Conservation (phyloP, 2,113 vertebrate species). For the Heterochromis multidens region DNA sequence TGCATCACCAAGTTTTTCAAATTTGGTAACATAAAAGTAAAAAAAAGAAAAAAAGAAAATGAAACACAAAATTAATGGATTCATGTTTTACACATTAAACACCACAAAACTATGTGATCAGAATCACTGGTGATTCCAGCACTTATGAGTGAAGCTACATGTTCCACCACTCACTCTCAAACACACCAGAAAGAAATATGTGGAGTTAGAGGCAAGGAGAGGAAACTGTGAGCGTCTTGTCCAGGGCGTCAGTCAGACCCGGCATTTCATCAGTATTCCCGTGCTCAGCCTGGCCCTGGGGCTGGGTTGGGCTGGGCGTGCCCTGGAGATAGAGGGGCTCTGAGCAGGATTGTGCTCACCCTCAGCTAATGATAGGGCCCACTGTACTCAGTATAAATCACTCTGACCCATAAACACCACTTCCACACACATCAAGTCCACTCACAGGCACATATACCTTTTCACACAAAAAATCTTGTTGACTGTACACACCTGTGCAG, state of each 20-base stretch:
- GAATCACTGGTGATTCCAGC: neutral
- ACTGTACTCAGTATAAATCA: conserved; percentile 77
- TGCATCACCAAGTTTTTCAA: neutral
- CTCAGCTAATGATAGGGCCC: conserved; percentile 71
- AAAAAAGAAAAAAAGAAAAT: neutral
- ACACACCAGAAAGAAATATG: conserved; percentile 12
- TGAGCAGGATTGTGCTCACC: conserved; percentile 47
- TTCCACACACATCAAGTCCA: neutral
- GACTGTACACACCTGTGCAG: conserved; percentile 7
- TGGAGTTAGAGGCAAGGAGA: neutral
- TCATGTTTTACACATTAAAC: neutral
- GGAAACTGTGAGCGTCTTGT: conserved; percentile 20
- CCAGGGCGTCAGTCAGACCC: conserved; percentile 56
- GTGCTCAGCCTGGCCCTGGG: conserved; percentile 20
- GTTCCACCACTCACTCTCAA: neutral
- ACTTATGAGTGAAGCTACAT: neutral
- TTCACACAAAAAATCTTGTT: neutral
- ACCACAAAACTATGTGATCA: neutral
- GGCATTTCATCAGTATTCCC: conserved; percentile 17
- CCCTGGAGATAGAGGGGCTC: conserved; percentile 15
- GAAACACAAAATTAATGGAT: neutral
- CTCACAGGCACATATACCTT: neutral
- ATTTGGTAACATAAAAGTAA: neutral
- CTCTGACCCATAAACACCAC: conserved; percentile 60
- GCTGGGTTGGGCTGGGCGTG: conserved; percentile 31